Percentiles rank a stretch among this genome's conserved stretches.
Conservation (phyloP, 2,113 vertebrate genomes). For the Etheostoma cragini region DNA sequence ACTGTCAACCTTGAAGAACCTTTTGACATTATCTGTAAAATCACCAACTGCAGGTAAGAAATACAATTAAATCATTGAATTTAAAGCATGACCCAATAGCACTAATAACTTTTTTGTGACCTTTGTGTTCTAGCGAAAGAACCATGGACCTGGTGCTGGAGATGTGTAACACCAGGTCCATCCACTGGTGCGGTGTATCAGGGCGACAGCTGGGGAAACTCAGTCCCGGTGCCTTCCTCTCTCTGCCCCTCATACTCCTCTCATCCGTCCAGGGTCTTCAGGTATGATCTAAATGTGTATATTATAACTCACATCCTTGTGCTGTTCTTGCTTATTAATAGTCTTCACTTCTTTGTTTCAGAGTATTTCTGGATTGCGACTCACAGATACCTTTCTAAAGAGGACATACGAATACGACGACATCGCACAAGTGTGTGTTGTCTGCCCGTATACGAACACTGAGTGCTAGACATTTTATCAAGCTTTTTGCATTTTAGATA, state of each 20-base stretch:
- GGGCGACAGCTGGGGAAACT: slow-evolving; percentile 95
- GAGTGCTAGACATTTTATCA: slow-evolving; percentile 77
- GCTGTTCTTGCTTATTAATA: not conserved
- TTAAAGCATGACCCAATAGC: not conserved
- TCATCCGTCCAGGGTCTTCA: slow-evolving; percentile 96
- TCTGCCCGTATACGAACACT: slow-evolving; percentile 88
- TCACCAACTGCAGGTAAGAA: slow-evolving; percentile 97
- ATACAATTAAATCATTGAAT: not conserved
- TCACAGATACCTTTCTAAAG: slow-evolving; percentile 97
- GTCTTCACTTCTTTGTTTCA: slow-evolving; percentile 64
- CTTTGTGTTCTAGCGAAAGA: slow-evolving; percentile 88
- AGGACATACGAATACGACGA: slow-evolving; percentile 98
- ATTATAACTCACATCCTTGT: too few relatives aligned
- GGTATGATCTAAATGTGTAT: slow-evolving; percentile 73
- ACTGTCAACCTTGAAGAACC: slow-evolving; percentile 97
- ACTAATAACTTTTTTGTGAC: not conserved
- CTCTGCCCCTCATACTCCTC: slow-evolving; percentile 91
- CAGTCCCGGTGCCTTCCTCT: slow-evolving; percentile 91
- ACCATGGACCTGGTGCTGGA: slow-evolving; percentile 98
- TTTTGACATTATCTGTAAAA: slow-evolving; percentile 97
- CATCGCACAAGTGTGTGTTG: slow-evolving; percentile 96
- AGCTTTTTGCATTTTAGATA: slow-evolving; percentile 55
- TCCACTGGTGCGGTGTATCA: slow-evolving; percentile 98
- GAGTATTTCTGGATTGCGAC: slow-evolving; percentile 95
- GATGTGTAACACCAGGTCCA: slow-evolving; percentile 95